Conservation (phyloP, 2,113 vertebrate species). For the Rhinichthys klamathensis region DNA sequence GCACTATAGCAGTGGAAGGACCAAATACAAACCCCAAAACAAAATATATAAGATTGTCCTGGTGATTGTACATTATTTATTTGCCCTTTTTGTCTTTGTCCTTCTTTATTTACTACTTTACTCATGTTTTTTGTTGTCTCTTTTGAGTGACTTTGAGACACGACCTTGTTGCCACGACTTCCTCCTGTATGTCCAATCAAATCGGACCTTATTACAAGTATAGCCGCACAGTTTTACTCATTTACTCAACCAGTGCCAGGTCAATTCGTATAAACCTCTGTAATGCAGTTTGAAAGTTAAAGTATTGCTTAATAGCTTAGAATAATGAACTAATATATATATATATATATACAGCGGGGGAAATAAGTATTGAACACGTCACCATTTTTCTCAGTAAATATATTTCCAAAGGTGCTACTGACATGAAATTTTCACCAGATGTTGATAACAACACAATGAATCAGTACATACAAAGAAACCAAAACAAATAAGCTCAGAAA, state of each 20-base stretch:
- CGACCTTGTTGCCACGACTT: neutral
- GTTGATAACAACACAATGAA: too few species aligned
- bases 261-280: slow-evolving; percentile 3
- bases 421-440: too few species aligned
- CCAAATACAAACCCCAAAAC: slow-evolving; percentile 6
- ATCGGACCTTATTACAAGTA: slow-evolving; percentile 9
- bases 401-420: too few species aligned
- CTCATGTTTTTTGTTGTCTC: neutral
- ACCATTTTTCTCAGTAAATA: too few species aligned
- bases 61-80: slow-evolving; percentile 21
- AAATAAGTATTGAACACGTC: too few species aligned
- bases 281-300: slow-evolving; percentile 18
- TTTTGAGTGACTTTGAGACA: neutral
- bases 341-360: neutral
- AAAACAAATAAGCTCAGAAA: too few species aligned
- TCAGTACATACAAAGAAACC: too few species aligned
- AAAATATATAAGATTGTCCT: neutral
- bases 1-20: slow-evolving; percentile 11
- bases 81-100: slow-evolving; percentile 2
- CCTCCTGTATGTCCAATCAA: neutral
- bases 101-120: neutral
- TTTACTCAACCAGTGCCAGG: slow-evolving; percentile 23
- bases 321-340: slow-evolving; percentile 21
- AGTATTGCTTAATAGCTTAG: neutral
- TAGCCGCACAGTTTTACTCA: slow-evolving; percentile 9